Percentiles rank a stretch among this genome's conserved stretches.
These are phyloP conservation scores for Bombus huntii DNA, from an alignment of 1,140 invertebrate genomes.

Conservation along the genomic window DNA sequence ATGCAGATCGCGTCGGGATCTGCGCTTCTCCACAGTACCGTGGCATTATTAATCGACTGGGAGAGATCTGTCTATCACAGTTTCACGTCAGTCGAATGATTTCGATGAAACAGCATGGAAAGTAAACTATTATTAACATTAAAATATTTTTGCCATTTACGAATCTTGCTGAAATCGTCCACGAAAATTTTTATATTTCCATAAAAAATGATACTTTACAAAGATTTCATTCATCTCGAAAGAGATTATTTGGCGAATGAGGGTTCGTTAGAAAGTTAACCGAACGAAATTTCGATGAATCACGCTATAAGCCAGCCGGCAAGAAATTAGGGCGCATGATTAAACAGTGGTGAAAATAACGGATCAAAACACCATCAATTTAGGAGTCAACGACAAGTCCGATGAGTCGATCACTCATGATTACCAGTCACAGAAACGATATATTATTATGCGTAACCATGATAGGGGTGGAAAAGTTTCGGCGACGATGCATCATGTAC, in stretches of 20 bases:
- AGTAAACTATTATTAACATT: too few species aligned
- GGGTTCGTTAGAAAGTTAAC: not conserved
- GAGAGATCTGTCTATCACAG: not conserved
- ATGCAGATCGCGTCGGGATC: slow-evolving; percentile 7
- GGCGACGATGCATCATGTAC: slow-evolving; percentile 66
- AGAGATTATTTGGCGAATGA: not conserved
- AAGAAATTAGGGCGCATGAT: slow-evolving; percentile 9
- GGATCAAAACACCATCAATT: slow-evolving; percentile 8
- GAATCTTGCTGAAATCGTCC: too few species aligned
- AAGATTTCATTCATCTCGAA: too few species aligned
- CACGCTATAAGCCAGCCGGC: too few species aligned
- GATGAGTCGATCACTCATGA: slow-evolving; percentile 69
- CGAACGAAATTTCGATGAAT: not conserved
- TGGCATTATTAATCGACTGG: not conserved
- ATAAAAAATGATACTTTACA: too few species aligned
- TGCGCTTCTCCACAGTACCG: not conserved
- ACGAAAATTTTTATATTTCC: too few species aligned
- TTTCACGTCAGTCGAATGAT: not conserved
- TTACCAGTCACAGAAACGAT: slow-evolving; percentile 60
- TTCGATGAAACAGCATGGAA: not conserved
- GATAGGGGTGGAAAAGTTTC: slow-evolving; percentile 64
- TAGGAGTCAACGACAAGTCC: not conserved
- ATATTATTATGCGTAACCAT: slow-evolving; percentile 55
- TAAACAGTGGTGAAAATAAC: slow-evolving; percentile 9
- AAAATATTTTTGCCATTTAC: too few species aligned